A percentile compares a stretch with the other conserved stretches of the same genome.
Evolutionary conservation across 2,113 vertebrate genomes (phyloP).

Genomic region (Sinocyclocheilus grahami): DNA sequence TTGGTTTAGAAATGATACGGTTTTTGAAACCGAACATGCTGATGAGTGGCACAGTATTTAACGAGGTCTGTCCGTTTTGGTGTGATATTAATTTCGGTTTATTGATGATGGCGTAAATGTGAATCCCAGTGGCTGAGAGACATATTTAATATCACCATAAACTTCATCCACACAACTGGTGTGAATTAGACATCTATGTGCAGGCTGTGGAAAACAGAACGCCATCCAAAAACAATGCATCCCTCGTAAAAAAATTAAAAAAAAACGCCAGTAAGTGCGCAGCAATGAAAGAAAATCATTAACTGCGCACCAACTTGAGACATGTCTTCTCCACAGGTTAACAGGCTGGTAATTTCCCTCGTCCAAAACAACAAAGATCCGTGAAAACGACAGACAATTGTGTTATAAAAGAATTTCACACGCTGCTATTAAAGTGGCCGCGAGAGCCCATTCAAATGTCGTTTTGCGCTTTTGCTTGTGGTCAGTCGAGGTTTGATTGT

Average conservation of each 20-base stretch:
- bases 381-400: not conserved
- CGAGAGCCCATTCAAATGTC: slow-evolving; percentile 5
- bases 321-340: slow-evolving; percentile 9
- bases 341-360: not conserved
- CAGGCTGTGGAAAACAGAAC: slow-evolving; percentile 30
- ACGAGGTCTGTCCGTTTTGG: not conserved
- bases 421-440: not conserved
- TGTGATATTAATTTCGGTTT: not conserved
- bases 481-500: not conserved
- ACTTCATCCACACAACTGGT: slow-evolving; percentile 27
- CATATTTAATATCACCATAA: slow-evolving; percentile 24
- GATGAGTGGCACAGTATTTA: not conserved
- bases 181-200: slow-evolving; percentile 13
- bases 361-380: not conserved
- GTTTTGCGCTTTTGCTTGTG: not conserved
- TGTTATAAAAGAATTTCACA: not conserved
- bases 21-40: not conserved
- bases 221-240: slow-evolving; percentile 36
- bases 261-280: not conserved
- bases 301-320: not conserved
- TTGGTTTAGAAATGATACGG: not conserved
- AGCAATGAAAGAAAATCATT: slow-evolving; percentile 7
- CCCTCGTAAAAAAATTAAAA: slow-evolving; percentile 11
- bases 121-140: slow-evolving; percentile 21
- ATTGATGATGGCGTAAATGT: not conserved